phyloP scores from a whole-genome alignment of 2,888 invertebrate species.

The Xestia ashworthii region DNA sequence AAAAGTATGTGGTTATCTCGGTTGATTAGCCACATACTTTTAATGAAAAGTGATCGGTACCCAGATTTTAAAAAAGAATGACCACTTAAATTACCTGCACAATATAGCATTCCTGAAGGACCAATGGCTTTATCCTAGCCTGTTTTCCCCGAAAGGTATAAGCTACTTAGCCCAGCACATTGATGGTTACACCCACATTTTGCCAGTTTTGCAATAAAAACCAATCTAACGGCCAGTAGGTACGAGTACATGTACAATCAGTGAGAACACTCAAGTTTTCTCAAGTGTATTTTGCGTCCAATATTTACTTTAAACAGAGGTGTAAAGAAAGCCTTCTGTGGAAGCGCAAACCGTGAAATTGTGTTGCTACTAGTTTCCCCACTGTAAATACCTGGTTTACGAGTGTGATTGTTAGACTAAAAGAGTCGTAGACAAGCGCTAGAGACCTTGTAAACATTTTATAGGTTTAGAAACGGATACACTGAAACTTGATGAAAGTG shows the following conservation, averaged over 20 bases:
- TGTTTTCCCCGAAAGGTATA: background rate
- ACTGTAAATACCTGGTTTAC: constrained; percentile 54
- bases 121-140: no score
- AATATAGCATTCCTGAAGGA: background rate
- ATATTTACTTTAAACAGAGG: constrained; percentile 66
- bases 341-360: constrained; percentile 65
- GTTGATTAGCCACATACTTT: no score
- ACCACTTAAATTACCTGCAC: background rate
- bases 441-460: background rate
- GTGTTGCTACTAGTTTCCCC: constrained; percentile 62
- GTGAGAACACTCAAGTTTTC: constrained; percentile 39
- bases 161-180: background rate
- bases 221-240: background rate
- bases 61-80: background rate
- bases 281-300: constrained; percentile 63
- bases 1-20: background rate
- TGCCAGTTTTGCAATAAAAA: background rate
- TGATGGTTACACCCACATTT: background rate
- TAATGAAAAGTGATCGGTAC: no score
- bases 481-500: background rate
- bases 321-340: constrained; percentile 66
- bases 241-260: background rate
- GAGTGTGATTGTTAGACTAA: constrained; percentile 3
- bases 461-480: background rate
- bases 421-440: constrained; percentile 24